Percentiles rank a stretch among this genome's conserved stretches.
Evolutionary conservation across 2,797 vertebrate genomes (phyloP).

Genomic region (Chelidonichthys spinosus): DNA sequence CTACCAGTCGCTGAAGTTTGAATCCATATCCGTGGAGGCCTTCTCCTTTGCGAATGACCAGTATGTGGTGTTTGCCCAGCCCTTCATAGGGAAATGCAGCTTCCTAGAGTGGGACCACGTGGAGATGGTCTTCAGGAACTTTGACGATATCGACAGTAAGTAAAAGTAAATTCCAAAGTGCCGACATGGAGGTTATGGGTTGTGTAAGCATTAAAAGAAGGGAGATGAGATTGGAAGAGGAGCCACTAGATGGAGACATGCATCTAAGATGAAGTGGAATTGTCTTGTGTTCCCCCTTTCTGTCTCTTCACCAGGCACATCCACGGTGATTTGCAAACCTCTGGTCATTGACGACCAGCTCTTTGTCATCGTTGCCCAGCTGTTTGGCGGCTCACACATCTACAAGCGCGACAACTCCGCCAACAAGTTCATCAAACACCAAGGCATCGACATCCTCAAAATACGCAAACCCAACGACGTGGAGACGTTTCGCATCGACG

Average conservation of each 20-base stretch:
- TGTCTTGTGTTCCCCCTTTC: neutral
- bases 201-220: neutral
- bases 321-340: constrained; percentile 96
- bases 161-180: neutral
- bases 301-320: constrained; percentile 85
- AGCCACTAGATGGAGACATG: constrained; percentile 48
- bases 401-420: constrained; percentile 95
- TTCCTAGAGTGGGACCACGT: constrained; percentile 99
- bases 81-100: constrained; percentile 95
- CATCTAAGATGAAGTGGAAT: constrained; percentile 11
- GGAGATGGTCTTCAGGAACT: constrained; percentile 96
- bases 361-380: constrained; percentile 95
- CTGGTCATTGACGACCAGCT: constrained; percentile 95
- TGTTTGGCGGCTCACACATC: constrained; percentile 98
- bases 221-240: neutral
- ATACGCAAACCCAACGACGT: constrained; percentile 98
- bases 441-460: constrained; percentile 97
- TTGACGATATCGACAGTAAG: constrained; percentile 96
- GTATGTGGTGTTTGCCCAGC: constrained; percentile 96
- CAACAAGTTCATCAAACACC: constrained; percentile 98
- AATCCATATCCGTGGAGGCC: constrained; percentile 95
- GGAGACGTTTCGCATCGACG: constrained; percentile 94
- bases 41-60: constrained; percentile 93
- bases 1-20: constrained; percentile 94
- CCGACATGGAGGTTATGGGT: neutral